These are phyloP conservation scores for Speoplatyrhinus poulsoni DNA, from an alignment of 2,113 vertebrate genomes.

Conservation along the genomic window DNA sequence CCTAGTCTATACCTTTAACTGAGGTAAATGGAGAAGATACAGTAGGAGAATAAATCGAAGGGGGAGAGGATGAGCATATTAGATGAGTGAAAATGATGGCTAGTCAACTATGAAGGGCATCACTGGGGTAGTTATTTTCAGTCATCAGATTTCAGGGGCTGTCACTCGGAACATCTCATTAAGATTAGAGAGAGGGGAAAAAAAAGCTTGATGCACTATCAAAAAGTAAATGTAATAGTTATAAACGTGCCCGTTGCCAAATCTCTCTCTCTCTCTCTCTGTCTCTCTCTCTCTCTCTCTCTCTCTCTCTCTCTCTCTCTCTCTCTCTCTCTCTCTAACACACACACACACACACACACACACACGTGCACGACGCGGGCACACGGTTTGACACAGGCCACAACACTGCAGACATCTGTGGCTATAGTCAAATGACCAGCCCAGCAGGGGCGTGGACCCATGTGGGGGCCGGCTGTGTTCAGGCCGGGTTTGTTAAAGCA, in stretches of 20 bases:
- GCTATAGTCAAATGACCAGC: slow-evolving; percentile 55
- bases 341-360: slow-evolving; percentile 29
- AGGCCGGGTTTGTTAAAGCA: slow-evolving; percentile 61
- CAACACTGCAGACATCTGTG: slow-evolving; percentile 20
- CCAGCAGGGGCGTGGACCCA: slow-evolving; percentile 49
- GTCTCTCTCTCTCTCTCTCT: slow-evolving; percentile 17
- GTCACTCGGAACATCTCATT: slow-evolving; percentile 73
- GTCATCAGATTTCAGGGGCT: slow-evolving; percentile 62
- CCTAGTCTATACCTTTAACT: not conserved
- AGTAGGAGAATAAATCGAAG: slow-evolving; percentile 32
- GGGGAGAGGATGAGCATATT: not conserved
- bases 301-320: not conserved
- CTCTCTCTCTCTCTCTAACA: not conserved
- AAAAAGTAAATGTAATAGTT: slow-evolving; percentile 1
- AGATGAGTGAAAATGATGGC: slow-evolving; percentile 33
- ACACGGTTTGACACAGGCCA: not conserved
- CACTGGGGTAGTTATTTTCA: slow-evolving; percentile 62
- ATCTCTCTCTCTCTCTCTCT: slow-evolving; percentile 19
- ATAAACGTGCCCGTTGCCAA: not conserved
- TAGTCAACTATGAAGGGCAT: slow-evolving; percentile 72
- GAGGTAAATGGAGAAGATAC: slow-evolving; percentile 31
- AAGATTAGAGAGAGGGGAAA: slow-evolving; percentile 34
- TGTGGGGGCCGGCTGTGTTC: slow-evolving; percentile 33
- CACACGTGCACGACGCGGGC: slow-evolving; percentile 8
- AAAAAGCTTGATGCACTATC: slow-evolving; percentile 22